phyloP scores from a whole-genome alignment of 1,140 invertebrate species.

The Tribolium madens region DNA sequence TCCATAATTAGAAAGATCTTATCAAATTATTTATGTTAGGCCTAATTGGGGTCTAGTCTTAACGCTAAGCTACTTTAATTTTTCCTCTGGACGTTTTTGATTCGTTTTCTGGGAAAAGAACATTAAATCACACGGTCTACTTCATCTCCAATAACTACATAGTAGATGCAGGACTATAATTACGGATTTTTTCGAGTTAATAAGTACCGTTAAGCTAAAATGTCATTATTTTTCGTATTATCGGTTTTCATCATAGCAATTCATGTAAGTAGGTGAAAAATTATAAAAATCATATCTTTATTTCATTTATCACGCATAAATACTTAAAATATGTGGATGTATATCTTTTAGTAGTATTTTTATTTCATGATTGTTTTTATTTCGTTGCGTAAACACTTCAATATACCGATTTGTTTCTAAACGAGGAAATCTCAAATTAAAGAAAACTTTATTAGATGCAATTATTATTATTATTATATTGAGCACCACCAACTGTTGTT shows the following conservation, averaged over 20 bases:
- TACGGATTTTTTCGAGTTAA: neutral
- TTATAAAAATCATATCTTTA: too few species aligned
- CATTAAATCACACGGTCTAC: neutral
- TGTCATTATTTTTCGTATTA: too few species aligned
- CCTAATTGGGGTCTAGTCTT: neutral
- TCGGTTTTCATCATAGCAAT: too few species aligned
- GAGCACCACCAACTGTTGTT: neutral
- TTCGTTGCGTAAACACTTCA: neutral
- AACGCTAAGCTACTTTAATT: too few species aligned
- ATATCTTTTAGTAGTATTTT: too few species aligned
- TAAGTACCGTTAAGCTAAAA: neutral
- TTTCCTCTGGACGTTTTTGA: neutral
- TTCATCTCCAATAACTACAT: neutral
- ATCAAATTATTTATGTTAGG: neutral
- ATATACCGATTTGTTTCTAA: neutral
- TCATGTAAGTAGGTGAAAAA: too few species aligned
- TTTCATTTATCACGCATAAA: too few species aligned
- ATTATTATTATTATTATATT: neutral
- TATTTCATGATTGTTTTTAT: too few species aligned
- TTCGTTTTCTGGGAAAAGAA: neutral
- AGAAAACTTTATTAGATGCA: neutral
- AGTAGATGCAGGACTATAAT: neutral
- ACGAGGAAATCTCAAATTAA: neutral
- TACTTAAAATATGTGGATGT: too few species aligned
- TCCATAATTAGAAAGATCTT: neutral